Percentiles rank a stretch among this genome's conserved stretches.
Conservation (phyloP, 2,797 vertebrate species). For the Ambastaia sidthimunki region DNA sequence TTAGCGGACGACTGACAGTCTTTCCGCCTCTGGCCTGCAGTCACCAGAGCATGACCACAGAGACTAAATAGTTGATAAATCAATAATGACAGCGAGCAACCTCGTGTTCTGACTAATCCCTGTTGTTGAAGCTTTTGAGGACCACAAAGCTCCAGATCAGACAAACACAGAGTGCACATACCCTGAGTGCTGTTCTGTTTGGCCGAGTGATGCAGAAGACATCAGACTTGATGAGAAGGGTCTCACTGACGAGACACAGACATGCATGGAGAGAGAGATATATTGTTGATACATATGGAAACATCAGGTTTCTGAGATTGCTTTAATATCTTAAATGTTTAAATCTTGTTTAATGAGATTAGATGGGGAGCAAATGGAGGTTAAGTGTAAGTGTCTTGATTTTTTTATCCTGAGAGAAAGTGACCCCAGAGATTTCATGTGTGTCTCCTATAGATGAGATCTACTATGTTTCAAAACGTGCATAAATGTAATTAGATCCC, state of each 20-base stretch:
- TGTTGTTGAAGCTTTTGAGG: conserved; percentile 33
- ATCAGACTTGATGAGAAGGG: background rate
- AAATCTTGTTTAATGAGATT: background rate
- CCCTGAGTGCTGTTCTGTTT: conserved; percentile 5
- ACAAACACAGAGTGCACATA: conserved; percentile 1
- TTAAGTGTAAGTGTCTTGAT: too few species aligned
- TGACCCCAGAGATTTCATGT: too few species aligned
- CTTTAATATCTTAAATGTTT: background rate
- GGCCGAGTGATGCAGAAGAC: background rate
- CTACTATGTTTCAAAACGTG: too few species aligned
- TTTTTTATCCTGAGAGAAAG: too few species aligned
- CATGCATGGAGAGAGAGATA: background rate
- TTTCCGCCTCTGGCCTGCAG: conserved; percentile 1
- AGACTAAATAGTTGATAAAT: conserved; percentile 19
- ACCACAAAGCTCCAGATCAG: conserved; percentile 30
- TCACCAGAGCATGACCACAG: background rate
- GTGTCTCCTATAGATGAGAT: too few species aligned
- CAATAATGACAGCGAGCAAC: conserved; percentile 27
- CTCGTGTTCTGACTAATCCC: conserved; percentile 27
- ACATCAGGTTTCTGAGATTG: background rate
- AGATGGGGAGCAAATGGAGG: background rate
- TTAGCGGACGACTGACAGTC: background rate
- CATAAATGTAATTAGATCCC: too few species aligned
- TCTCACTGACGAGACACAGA: background rate
- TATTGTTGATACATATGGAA: background rate